Evolutionary conservation across 1,140 invertebrate genomes (phyloP).

Genomic region (Mycetomoellerius zeteki): DNA sequence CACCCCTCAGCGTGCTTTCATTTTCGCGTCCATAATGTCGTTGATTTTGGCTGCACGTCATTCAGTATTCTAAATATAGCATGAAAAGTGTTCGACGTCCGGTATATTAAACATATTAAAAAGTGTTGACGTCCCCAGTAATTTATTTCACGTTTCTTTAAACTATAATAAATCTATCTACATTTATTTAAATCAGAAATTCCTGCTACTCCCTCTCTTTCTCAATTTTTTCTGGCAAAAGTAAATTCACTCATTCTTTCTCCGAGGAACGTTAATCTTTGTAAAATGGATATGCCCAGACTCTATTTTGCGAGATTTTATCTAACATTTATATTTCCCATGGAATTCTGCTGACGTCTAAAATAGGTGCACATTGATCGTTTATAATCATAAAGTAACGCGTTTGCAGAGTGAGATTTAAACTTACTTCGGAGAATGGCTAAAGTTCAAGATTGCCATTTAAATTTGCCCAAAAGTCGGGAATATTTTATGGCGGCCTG

Average conservation of each 20-base stretch:
- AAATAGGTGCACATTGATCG: constrained; percentile 37
- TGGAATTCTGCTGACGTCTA: background rate
- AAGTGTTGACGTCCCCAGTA: background rate
- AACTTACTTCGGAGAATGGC: constrained; percentile 13
- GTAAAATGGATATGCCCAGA: background rate
- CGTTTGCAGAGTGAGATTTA: constrained; percentile 37
- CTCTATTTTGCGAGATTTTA: constrained; percentile 3
- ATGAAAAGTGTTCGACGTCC: background rate
- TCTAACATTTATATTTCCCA: constrained; percentile 38
- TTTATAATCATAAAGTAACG: constrained; percentile 21
- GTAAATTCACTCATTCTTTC: constrained; percentile 6
- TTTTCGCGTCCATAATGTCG: constrained; percentile 51
- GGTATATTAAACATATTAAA: no score
- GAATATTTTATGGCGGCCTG: constrained; percentile 20
- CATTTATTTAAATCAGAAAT: constrained; percentile 32
- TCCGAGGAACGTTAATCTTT: constrained; percentile 20
- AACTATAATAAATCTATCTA: background rate
- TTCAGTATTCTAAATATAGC: constrained; percentile 38
- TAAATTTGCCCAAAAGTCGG: constrained; percentile 33
- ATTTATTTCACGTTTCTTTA: background rate
- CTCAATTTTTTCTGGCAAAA: constrained; percentile 5
- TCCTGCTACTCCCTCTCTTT: background rate
- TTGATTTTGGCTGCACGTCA: constrained; percentile 55
- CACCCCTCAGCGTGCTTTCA: constrained; percentile 32
- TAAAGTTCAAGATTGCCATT: constrained; percentile 43